Conservation (phyloP, 1,140 invertebrate species). For the Pogonognathellus flavescens region DNA sequence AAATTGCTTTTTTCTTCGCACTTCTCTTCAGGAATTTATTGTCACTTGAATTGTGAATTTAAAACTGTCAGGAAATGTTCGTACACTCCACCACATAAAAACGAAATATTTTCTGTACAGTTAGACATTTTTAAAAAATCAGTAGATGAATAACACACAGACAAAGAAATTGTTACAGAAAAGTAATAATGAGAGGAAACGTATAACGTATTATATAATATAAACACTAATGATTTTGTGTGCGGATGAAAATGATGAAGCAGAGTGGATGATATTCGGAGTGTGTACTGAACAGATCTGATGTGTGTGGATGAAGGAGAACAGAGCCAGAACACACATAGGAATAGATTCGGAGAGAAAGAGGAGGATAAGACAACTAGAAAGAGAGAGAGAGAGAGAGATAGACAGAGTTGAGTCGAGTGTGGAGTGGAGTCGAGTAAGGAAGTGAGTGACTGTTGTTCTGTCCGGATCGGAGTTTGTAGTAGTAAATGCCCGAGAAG, state of each 20-base stretch:
- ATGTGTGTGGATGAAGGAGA: slow-evolving; percentile 26
- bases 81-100: too few relatives aligned
- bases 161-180: too few relatives aligned
- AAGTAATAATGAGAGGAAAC: too few relatives aligned
- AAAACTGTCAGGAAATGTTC: too few relatives aligned
- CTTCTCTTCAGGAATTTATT: too few relatives aligned
- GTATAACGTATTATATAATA: too few relatives aligned
- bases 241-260: not conserved
- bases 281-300: slow-evolving; percentile 22
- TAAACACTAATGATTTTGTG: too few relatives aligned
- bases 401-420: slow-evolving; percentile 4
- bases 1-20: too few relatives aligned
- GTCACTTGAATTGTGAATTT: too few relatives aligned
- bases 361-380: slow-evolving; percentile 20
- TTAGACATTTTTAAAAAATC: too few relatives aligned
- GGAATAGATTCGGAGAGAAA: slow-evolving; percentile 8
- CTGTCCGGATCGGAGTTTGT: not conserved
- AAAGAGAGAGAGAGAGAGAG: not conserved
- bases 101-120: too few relatives aligned
- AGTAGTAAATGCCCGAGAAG: slow-evolving; percentile 31
- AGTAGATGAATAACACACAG: too few relatives aligned
- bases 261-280: slow-evolving; percentile 7
- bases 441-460: slow-evolving; percentile 13
- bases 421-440: slow-evolving; percentile 27
- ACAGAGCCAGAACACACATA: not conserved